These are phyloP conservation scores for Onthophagus taurus DNA, from an alignment of 1,140 invertebrate species.

Conservation along the genomic window DNA sequence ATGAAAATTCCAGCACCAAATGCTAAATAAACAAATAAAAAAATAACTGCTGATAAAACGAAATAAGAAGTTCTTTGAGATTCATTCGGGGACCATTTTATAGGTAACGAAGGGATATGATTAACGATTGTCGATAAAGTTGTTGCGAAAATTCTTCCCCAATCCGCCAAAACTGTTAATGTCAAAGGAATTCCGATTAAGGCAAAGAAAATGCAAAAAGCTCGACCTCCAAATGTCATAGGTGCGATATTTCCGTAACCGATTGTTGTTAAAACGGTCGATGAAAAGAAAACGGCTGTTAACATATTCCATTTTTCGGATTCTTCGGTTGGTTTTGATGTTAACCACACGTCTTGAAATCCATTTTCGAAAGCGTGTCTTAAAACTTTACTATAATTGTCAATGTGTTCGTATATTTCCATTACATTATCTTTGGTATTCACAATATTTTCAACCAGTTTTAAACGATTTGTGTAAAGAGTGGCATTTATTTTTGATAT, in stretches of 20 bases:
- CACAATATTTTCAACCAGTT: conserved; percentile 43
- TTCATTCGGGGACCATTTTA: conserved; percentile 4
- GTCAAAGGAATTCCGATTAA: conserved; percentile 89
- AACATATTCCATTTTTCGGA: conserved; percentile 63
- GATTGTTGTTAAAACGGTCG: conserved; percentile 76
- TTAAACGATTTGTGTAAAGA: conserved; percentile 40
- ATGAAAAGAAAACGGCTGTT: conserved; percentile 75
- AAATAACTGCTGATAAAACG: conserved; percentile 58
- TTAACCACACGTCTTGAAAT: conserved; percentile 9
- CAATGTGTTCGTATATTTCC: conserved; percentile 43
- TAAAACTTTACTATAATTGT: conserved; percentile 47
- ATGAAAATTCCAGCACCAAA: conserved; percentile 62
- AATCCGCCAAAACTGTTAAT: conserved; percentile 85
- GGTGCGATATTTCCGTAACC: conserved; percentile 95
- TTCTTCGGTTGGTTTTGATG: conserved; percentile 18
- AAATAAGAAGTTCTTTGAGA: conserved; percentile 42
- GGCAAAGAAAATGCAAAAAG: conserved; percentile 89
- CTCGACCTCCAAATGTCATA: conserved; percentile 69
- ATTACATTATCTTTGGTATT: conserved; percentile 50
- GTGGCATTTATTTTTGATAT: conserved; percentile 44
- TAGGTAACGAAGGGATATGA: conserved; percentile 43
- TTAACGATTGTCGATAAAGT: conserved; percentile 57
- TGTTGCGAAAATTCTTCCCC: conserved; percentile 78
- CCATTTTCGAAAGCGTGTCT: conserved; percentile 41
- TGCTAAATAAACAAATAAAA: conserved; percentile 68